phyloP scores from a whole-genome alignment of 2,113 vertebrate genomes.

The Phaethon lepturus region DNA sequence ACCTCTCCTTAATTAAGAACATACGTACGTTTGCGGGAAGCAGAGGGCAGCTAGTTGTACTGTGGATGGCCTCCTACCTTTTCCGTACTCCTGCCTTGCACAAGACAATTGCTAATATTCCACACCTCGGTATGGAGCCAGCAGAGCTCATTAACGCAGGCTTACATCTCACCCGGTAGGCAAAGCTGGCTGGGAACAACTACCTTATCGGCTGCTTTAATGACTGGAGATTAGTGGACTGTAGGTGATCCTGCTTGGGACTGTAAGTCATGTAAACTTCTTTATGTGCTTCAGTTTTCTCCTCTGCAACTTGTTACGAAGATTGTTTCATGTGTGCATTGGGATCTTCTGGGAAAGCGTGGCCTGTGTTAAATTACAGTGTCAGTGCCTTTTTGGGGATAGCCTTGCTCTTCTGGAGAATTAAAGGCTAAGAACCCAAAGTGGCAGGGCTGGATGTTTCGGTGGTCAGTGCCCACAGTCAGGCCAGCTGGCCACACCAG shows the following conservation, averaged over 20 bases:
- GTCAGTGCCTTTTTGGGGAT: not conserved
- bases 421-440: not conserved
- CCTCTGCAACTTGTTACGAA: not conserved
- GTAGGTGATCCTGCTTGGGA: not conserved
- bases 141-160: not conserved
- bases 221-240: not conserved
- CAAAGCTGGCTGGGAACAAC: not conserved
- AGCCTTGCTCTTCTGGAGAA: not conserved
- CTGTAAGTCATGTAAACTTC: not conserved
- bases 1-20: not conserved
- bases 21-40: not conserved
- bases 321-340: not conserved
- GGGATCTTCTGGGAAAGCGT: not conserved
- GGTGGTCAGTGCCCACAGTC: not conserved
- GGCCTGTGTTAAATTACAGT: not conserved
- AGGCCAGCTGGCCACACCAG: not conserved
- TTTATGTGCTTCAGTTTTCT: not conserved
- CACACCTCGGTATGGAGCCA: not conserved
- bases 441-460: not conserved
- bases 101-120: not conserved
- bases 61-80: not conserved
- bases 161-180: not conserved
- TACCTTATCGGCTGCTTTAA: not conserved
- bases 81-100: not conserved
- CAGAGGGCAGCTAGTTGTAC: not conserved